Evolutionary conservation across 2,113 vertebrate genomes (phyloP), one percentile per base, ranked within the genome.

Genomic region (Sebastes schlegelii): DNA sequence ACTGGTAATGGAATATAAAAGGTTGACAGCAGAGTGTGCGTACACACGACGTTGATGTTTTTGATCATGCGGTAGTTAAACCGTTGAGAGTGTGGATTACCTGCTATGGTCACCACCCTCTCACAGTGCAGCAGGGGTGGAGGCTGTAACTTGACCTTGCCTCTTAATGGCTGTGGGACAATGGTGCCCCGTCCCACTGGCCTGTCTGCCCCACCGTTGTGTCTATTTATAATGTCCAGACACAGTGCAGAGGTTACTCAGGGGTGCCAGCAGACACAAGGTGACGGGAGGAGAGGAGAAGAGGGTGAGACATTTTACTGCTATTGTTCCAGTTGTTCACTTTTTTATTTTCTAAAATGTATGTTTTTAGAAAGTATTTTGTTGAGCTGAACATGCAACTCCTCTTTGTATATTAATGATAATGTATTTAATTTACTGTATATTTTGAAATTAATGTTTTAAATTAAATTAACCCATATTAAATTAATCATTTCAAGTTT

Each of bases 151-250:
- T 77, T 88, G 93, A 94, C 92, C 91, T 92, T 92, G 75, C 74
- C 82, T 88, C 82, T 91, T 84, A 86, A 89, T 88, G 86, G 86
- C 82, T 90, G 74, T 52, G 86, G 76, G 91, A 94, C 85, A 91
- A 83, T 86, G 34, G 85, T 84, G 86, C 79, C 86, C 88, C 87
- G 48, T 90, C 90, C 92, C 84, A 74, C 84, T 87, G 89, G 86
- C 89, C 88, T 83, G 86, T 85, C 90, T 86, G 82, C 83, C 66
- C 74, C 78, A 79, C 74, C 74, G 85, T 64, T 73, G 78, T 45
- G 78, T 86, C 93, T 95, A 95, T 95, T 95, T 95, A 95, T 95
- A 95, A 86, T 74, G 82, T 77, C 76, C 86, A 92, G 80, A 92
- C 82, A 79, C 82, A 79, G 88, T 79, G 86, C 88, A 93, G 90